Percentiles rank a stretch among this genome's conserved stretches.
These are phyloP conservation scores for Chromobotia macracanthus DNA, from an alignment of 2,797 vertebrate species.

Conservation along the genomic window DNA sequence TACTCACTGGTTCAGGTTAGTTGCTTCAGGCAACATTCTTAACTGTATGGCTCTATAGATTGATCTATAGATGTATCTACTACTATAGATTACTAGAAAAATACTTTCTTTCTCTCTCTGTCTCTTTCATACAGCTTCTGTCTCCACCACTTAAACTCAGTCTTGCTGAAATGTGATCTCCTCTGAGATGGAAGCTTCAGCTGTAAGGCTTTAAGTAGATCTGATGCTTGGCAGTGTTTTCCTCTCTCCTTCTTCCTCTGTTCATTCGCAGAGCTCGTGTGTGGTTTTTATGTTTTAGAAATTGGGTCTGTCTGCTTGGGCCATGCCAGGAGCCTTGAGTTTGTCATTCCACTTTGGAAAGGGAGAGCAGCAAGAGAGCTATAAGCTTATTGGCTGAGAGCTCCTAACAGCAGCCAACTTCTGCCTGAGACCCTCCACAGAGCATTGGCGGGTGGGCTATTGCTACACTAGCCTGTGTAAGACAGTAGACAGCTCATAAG, in stretches of 20 bases:
- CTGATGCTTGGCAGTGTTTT: slow-evolving; percentile 51
- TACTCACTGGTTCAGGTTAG: slow-evolving; percentile 27
- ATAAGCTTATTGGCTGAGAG: slow-evolving; percentile 43
- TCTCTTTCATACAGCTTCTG: slow-evolving; percentile 48
- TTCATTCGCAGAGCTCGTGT: slow-evolving; percentile 39
- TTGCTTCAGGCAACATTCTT: slow-evolving; percentile 2
- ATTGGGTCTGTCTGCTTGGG: slow-evolving; percentile 50
- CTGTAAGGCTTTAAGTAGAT: slow-evolving; percentile 53
- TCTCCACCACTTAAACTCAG: slow-evolving; percentile 57
- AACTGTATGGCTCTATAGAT: slow-evolving; percentile 13
- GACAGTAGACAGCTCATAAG: slow-evolving; percentile 3
- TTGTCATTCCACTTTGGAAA: slow-evolving; percentile 42
- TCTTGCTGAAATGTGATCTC: slow-evolving; percentile 63
- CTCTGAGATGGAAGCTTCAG: slow-evolving; percentile 51
- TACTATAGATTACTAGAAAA: slow-evolving; percentile 18
- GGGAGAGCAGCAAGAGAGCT: slow-evolving; percentile 20
- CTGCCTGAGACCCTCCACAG: slow-evolving; percentile 32
- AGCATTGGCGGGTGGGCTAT: background rate
- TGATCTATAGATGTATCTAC: too few relatives aligned
- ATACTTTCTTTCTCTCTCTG: slow-evolving; percentile 3
- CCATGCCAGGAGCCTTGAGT: slow-evolving; percentile 50
- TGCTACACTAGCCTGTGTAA: background rate
- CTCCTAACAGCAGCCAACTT: slow-evolving; percentile 28
- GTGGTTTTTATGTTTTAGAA: slow-evolving; percentile 60
- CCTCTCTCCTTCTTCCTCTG: slow-evolving; percentile 42